Conservation (phyloP, 2,797 vertebrate species). For the Vireo griseus region DNA sequence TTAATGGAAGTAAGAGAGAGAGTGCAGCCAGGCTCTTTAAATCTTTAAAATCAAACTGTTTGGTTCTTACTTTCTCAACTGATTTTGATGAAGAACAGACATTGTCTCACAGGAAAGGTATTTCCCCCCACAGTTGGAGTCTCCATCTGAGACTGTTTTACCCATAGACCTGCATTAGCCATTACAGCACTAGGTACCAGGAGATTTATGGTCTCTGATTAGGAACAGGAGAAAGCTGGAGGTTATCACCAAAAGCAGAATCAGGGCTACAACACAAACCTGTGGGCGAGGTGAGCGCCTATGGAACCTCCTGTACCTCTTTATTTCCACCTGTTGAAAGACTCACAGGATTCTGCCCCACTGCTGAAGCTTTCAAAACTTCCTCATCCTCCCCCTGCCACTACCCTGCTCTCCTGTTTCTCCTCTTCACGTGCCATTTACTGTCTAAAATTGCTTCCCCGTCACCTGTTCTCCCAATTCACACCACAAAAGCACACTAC, state of each 20-base stretch:
- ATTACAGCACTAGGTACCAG: neutral
- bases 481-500: neutral
- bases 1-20: neutral
- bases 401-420: neutral
- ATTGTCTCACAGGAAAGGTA: conserved; percentile 64
- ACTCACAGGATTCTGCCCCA: neutral
- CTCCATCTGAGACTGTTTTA: conserved; percentile 25
- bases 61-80: conserved; percentile 12
- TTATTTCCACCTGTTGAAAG: neutral
- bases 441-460: neutral
- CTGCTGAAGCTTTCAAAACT: neutral
- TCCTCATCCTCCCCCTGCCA: no score
- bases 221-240: conserved; percentile 9
- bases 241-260: neutral
- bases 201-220: conserved; percentile 45
- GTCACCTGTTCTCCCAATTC: neutral
- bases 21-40: neutral
- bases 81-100: conserved; percentile 65
- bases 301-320: neutral
- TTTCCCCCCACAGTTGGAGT: neutral
- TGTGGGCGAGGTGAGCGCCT: rapidly evolving
- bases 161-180: conserved; percentile 30
- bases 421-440: neutral
- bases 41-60: neutral
- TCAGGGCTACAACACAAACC: neutral